Evolutionary conservation across 2,797 vertebrate genomes (phyloP).

Genomic region (Melanogrammus aeglefinus): DNA sequence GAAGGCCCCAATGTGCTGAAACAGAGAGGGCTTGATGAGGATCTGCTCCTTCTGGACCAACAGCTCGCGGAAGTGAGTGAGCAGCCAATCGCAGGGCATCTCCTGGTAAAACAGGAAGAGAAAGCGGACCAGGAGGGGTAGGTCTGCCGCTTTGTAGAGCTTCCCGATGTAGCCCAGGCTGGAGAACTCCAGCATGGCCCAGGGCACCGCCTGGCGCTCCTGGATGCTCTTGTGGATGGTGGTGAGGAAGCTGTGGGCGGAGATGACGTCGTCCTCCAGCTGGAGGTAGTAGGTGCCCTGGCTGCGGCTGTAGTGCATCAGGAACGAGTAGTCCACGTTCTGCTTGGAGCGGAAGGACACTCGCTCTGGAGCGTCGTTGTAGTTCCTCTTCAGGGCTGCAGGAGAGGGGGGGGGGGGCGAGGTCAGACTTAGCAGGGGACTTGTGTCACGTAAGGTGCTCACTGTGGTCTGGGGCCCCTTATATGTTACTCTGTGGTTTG

Average conservation of each 20-base stretch:
- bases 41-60: slow-evolving; percentile 76
- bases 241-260: slow-evolving; percentile 72
- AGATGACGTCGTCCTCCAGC: slow-evolving; percentile 80
- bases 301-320: slow-evolving; percentile 76
- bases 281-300: slow-evolving; percentile 84
- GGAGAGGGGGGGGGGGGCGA: background rate
- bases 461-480: no score
- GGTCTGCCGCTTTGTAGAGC: slow-evolving; percentile 78
- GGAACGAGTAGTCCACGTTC: slow-evolving; percentile 82
- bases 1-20: slow-evolving; percentile 77
- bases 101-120: slow-evolving; percentile 87
- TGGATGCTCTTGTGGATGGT: slow-evolving; percentile 66
- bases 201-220: slow-evolving; percentile 60
- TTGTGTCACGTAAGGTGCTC: background rate
- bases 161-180: slow-evolving; percentile 84
- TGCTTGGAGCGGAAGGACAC: slow-evolving; percentile 84
- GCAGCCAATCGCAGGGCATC: slow-evolving; percentile 83
- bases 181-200: slow-evolving; percentile 87
- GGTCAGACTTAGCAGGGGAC: background rate
- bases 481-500: no score
- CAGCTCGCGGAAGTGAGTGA: slow-evolving; percentile 76
- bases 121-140: slow-evolving; percentile 77
- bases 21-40: slow-evolving; percentile 78
- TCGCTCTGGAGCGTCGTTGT: slow-evolving; percentile 67
- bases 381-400: slow-evolving; percentile 78